Evolutionary conservation across 2,113 vertebrate genomes (phyloP).

Genomic region (Amazona vittata): DNA sequence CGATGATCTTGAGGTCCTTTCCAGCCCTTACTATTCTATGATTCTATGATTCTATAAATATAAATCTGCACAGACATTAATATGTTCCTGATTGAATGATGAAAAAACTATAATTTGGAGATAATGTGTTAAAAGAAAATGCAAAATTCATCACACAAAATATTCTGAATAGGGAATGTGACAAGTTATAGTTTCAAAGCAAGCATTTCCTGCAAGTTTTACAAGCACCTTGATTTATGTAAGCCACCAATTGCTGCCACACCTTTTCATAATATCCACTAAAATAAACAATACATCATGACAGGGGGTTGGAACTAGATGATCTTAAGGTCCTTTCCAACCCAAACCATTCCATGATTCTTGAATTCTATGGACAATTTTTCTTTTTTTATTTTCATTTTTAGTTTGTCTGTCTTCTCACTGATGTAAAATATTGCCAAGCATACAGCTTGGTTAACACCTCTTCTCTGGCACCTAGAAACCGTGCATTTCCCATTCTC

Average conservation of each 20-base stretch:
- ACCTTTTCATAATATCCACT: not conserved
- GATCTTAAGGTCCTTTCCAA: not conserved
- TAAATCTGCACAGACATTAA: not conserved
- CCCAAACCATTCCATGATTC: not conserved
- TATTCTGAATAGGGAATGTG: not conserved
- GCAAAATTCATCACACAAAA: not conserved
- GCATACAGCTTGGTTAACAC: not conserved
- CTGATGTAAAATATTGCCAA: not conserved
- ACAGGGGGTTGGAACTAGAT: not conserved
- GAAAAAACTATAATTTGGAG: not conserved
- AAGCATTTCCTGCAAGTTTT: not conserved
- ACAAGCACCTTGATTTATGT: not conserved
- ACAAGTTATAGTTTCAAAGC: not conserved
- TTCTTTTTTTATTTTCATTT: not conserved
- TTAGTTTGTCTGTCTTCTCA: not conserved
- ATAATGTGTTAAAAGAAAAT: not conserved
- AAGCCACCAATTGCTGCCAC: not conserved
- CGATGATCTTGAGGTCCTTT: too few species aligned
- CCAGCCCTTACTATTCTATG: too few species aligned
- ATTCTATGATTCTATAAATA: not conserved
- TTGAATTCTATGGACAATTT: not conserved
- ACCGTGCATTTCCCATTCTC: not conserved
- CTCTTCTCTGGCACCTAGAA: not conserved
- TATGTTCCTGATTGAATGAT: not conserved
- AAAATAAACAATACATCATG: not conserved